Evolutionary conservation across 92 coral and sea anemone genomes (phyloP).

Genomic region (Palythoa caribaeorum): DNA sequence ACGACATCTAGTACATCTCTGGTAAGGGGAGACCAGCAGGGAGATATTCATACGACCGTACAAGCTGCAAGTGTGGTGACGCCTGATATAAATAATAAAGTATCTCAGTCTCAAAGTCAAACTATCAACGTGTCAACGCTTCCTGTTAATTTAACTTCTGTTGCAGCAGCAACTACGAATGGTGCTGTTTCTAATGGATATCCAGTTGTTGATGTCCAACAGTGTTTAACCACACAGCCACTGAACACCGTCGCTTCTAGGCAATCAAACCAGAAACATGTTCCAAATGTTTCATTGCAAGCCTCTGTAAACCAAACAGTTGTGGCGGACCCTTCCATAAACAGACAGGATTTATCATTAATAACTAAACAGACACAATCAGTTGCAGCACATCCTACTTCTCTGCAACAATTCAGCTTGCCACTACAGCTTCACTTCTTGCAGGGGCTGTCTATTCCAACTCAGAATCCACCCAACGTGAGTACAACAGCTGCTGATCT

Average conservation of each 20-base stretch:
- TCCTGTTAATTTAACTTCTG: background rate
- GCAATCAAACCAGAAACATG: background rate
- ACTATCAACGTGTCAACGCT: background rate
- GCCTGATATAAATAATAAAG: background rate
- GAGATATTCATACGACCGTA: background rate
- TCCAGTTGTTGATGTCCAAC: background rate
- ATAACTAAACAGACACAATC: background rate
- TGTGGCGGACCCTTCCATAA: background rate
- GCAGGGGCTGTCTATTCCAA: background rate
- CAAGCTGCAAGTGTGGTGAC: background rate
- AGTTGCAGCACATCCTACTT: background rate
- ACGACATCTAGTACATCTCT: background rate
- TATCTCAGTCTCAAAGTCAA: background rate
- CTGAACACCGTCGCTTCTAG: background rate
- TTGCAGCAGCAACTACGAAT: background rate
- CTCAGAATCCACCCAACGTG: background rate
- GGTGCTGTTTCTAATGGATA: background rate
- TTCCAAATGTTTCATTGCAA: background rate
- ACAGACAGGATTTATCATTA: background rate
- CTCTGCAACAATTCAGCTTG: background rate
- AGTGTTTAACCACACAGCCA: conserved; percentile 5
- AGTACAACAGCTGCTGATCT: background rate
- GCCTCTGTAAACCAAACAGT: background rate
- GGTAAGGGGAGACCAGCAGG: background rate
- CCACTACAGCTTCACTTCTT: background rate